Evolutionary conservation across 2,888 invertebrate genomes (phyloP).

Genomic region (Drosophila nigritarsus): DNA sequence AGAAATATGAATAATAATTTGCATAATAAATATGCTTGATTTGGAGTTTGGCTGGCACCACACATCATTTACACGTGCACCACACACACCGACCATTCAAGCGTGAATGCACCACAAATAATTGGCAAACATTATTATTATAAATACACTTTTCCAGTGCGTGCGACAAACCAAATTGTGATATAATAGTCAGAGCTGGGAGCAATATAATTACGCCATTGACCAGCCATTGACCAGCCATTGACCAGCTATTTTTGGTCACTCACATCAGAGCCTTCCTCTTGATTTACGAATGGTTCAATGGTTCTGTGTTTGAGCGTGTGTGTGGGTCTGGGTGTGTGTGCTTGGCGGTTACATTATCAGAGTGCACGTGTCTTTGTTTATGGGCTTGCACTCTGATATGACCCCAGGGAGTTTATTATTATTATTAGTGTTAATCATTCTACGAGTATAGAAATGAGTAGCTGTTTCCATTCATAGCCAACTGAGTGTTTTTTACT

Average conservation of each 20-base stretch:
- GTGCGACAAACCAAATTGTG: constrained; percentile 22
- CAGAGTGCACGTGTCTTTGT: constrained; percentile 43
- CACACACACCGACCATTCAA: constrained; percentile 34
- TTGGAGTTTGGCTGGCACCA: constrained; percentile 20
- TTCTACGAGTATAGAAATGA: background rate
- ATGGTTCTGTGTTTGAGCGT: background rate
- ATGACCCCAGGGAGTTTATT: constrained; percentile 42
- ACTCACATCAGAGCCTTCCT: constrained; percentile 40
- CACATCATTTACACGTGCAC: constrained; percentile 34
- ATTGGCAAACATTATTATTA: constrained; percentile 59
- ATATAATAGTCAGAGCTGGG: constrained; percentile 13
- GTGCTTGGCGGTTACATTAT: constrained; percentile 1
- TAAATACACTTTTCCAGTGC: constrained; percentile 28
- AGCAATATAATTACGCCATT: constrained; percentile 47
- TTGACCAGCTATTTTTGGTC: constrained; percentile 51
- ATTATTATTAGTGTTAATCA: constrained; percentile 1
- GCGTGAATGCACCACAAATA: constrained; percentile 56
- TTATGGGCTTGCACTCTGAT: constrained; percentile 40
- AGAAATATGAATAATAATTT: constrained; percentile 42
- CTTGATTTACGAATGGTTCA: constrained; percentile 45
- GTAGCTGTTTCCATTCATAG: background rate
- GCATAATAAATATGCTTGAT: constrained; percentile 51
- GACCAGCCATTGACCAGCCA: constrained; percentile 27
- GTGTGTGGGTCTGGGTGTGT: background rate
- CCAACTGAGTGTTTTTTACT: background rate